Conservation (phyloP, 2,888 invertebrate genomes). For the Stegophylla sp. region DNA sequence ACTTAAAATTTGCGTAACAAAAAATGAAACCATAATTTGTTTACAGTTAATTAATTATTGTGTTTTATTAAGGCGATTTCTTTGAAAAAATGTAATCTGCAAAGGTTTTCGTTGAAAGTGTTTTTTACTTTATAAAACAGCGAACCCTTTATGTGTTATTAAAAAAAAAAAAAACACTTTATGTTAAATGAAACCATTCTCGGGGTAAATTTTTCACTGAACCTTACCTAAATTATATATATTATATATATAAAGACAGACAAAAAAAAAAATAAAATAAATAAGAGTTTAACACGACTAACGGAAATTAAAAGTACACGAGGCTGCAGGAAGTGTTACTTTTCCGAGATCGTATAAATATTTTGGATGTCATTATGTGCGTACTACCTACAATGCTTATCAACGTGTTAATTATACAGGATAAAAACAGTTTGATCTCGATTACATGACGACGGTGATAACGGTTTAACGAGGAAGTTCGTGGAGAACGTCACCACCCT, state of each 20-base stretch:
- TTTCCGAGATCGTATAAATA: slow-evolving; percentile 2
- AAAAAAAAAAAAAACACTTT: slow-evolving; percentile 8
- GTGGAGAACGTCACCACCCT: not conserved
- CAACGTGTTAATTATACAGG: not conserved
- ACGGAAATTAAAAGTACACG: slow-evolving; percentile 44
- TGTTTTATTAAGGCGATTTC: slow-evolving; percentile 9
- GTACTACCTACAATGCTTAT: slow-evolving; percentile 13
- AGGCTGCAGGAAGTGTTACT: not conserved
- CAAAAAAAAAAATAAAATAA: too few relatives aligned
- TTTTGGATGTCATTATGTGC: slow-evolving; percentile 25
- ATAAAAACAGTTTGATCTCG: not conserved
- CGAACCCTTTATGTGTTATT: not conserved
- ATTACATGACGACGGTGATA: not conserved
- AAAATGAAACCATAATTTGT: slow-evolving; percentile 11
- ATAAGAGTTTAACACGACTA: slow-evolving; percentile 16
- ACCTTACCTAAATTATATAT: too few relatives aligned
- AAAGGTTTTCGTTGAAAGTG: slow-evolving; percentile 16
- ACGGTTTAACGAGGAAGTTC: not conserved
- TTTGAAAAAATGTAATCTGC: slow-evolving; percentile 26
- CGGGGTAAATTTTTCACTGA: not conserved
- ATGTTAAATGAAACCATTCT: slow-evolving; percentile 34
- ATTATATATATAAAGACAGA: not conserved
- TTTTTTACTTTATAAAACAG: slow-evolving; percentile 13
- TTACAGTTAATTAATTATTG: slow-evolving; percentile 8
- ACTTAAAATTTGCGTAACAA: slow-evolving; percentile 21